Base-by-base conservation (phyloP, 2,888 invertebrate genomes). In the Lycocerus yunnanus region DNA sequence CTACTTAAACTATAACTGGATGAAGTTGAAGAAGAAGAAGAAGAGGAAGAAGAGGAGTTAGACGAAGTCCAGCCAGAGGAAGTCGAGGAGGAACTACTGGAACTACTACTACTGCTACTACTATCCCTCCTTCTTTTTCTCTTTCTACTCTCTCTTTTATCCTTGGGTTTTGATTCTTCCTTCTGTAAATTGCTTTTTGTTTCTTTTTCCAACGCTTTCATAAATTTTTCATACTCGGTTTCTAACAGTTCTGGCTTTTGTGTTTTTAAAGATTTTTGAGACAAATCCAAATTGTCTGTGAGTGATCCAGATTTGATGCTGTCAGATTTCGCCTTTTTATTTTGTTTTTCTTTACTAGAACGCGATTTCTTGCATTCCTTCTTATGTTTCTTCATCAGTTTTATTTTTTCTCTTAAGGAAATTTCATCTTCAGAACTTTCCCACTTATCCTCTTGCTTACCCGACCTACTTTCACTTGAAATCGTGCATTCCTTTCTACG, bases 171-270 rank as follows among this genome's bases (percentile, higher is more conserved):
- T n/a, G 27, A 18, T 18, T 61, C 13, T 61, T 61, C 61, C n/a
- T 61, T 61, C n/a, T 61, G 61, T 61, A 16, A 20, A 18, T 63
- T 20, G 18, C 58, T 63, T 16, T 20, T 65, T 67, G 82, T 80
- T 73, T 86, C 86, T 18, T 85, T 84, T 68, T 86, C 86, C 2
- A 90, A 88, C 78, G 89, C 89, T 82, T 90, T 90, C 85, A 91
- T 88, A 77, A 91, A 91, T 80, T 91, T 89, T 80, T 91, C 90
- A 77, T 91, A 91, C 80, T 90, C 90, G 68, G 84, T 84, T 78
- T 87, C 87, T 13, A 87, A 60, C 11, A 74, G 61, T 66, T 77
- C 75, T 8, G 74, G 77, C 43, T 77, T 72, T 66, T 76, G 58
- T 5, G 10, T 14, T 1, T 73, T 15, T 9, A 21, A 15, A 5